Conservation (phyloP, 2,888 invertebrate species). For the Oligia strigilis region DNA sequence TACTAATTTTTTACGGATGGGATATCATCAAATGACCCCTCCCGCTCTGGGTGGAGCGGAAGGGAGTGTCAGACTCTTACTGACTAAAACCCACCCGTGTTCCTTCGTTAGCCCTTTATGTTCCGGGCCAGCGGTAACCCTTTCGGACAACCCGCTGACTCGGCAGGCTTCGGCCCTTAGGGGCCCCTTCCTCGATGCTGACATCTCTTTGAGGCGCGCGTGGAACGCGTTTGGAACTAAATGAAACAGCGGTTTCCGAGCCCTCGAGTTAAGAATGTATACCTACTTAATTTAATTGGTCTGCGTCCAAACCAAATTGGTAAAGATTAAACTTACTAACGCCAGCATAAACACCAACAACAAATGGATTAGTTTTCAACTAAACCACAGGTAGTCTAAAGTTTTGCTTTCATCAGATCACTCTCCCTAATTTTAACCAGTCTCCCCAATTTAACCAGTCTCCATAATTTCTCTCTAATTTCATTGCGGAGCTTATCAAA, state of each 20-base stretch:
- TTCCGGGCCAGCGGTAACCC: too few species aligned
- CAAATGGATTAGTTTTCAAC: constrained; percentile 7
- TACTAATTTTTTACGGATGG: too few species aligned
- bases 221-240: background rate
- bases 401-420: constrained; percentile 17
- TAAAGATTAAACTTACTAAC: background rate
- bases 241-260: too few species aligned
- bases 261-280: background rate
- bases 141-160: too few species aligned
- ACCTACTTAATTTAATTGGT: background rate
- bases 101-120: too few species aligned
- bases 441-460: background rate
- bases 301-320: background rate
- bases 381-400: background rate
- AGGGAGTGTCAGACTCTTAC: too few species aligned
- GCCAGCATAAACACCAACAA: background rate
- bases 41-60: too few species aligned
- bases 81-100: too few species aligned
- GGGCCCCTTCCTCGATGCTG: too few species aligned
- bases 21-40: too few species aligned
- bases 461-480: constrained; percentile 11
- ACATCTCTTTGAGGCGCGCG: too few species aligned
- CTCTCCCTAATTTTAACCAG: background rate
- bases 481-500: constrained; percentile 20
- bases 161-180: too few species aligned